phyloP scores from a whole-genome alignment of 92 coral and sea anemone species.

The Paragorgia papillata region DNA sequence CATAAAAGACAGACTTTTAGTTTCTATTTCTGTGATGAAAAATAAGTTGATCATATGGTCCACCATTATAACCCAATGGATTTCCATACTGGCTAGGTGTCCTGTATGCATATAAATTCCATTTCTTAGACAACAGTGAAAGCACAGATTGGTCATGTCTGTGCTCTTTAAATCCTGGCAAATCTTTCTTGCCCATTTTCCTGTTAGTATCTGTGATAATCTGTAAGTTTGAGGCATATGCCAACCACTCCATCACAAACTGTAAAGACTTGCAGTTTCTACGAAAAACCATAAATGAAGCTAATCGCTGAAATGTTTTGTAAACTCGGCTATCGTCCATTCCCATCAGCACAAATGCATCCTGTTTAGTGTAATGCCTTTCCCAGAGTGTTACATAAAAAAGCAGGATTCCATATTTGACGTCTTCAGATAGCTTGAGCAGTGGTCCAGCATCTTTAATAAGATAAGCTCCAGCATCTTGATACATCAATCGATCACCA shows the following conservation, averaged over 20 bases:
- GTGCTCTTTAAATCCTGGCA: slow-evolving; percentile 23
- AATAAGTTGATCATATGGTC: not conserved
- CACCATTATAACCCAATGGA: not conserved
- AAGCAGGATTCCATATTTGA: slow-evolving; percentile 18
- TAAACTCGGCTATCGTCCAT: slow-evolving; percentile 7
- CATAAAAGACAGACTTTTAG: not conserved
- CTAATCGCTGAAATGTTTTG: slow-evolving; percentile 8
- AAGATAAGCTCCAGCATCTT: slow-evolving; percentile 17
- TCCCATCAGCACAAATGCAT: slow-evolving; percentile 5
- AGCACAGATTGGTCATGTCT: slow-evolving; percentile 29
- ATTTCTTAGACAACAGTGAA: slow-evolving; percentile 22
- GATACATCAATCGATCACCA: slow-evolving; percentile 13
- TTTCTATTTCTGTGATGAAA: slow-evolving; percentile 3
- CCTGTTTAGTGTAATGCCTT: slow-evolving; percentile 6
- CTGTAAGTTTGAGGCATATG: slow-evolving; percentile 17
- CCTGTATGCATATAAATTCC: slow-evolving; percentile 2
- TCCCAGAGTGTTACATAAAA: slow-evolving; percentile 19
- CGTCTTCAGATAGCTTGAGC: slow-evolving; percentile 9
- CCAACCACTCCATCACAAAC: slow-evolving; percentile 34
- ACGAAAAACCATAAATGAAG: slow-evolving; percentile 10
- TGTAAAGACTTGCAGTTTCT: slow-evolving; percentile 21
- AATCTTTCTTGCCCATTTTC: slow-evolving; percentile 7
- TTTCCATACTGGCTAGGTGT: slow-evolving; percentile 36
- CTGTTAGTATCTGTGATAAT: slow-evolving; percentile 8
- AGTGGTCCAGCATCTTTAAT: slow-evolving; percentile 15